A percentile compares a stretch with the other conserved stretches of the same genome.
phyloP scores from a whole-genome alignment of 2,113 vertebrate genomes.

The Shinisaurus crocodilurus region DNA sequence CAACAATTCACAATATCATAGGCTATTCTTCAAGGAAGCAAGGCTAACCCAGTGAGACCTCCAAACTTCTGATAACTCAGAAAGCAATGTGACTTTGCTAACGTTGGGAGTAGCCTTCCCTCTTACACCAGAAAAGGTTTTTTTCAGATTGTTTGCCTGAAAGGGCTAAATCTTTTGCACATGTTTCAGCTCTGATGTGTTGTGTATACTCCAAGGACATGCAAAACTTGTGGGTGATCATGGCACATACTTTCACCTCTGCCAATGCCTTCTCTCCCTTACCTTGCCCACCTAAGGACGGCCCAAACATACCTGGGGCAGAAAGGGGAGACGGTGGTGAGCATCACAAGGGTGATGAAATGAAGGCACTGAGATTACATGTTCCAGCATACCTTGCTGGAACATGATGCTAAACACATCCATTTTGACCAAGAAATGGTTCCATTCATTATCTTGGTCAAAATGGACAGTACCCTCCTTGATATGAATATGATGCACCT shows the following conservation, averaged over 20 bases:
- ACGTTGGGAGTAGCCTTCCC: background rate
- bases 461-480: background rate
- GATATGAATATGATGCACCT: background rate
- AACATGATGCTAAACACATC: background rate
- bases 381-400: background rate
- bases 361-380: background rate
- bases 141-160: background rate
- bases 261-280: background rate
- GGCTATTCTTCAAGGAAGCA: slow-evolving; percentile 10
- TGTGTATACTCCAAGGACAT: background rate
- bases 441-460: no score
- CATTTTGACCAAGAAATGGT: background rate
- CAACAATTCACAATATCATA: background rate
- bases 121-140: background rate
- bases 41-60: background rate
- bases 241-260: background rate
- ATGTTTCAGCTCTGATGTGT: background rate
- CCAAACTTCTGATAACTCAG: background rate
- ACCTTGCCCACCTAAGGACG: background rate
- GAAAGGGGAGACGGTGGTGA: background rate
- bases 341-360: background rate
- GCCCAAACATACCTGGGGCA: background rate
- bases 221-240: background rate
- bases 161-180: background rate
- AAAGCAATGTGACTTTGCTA: background rate